These are phyloP conservation scores for Cephus runcator DNA, from an alignment of 2,888 invertebrate genomes.

Conservation along the genomic window DNA sequence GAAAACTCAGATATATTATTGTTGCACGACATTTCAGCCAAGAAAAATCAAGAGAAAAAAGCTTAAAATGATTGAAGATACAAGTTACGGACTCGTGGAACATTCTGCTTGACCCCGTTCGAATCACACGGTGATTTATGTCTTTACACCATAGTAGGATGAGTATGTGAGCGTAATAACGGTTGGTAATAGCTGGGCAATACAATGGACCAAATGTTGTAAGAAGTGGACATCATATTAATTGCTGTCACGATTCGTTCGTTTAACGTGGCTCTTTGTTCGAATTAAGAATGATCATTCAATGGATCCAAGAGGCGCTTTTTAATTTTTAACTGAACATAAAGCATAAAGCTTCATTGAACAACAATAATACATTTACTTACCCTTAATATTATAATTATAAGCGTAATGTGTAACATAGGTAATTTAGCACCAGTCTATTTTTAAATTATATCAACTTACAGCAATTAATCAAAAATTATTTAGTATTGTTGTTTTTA, in stretches of 20 bases:
- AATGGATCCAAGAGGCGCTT: neutral
- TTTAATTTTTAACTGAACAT: neutral
- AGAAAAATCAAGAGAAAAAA: slow-evolving; percentile 42
- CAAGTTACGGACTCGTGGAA: neutral
- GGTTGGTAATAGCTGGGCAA: neutral
- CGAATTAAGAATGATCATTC: neutral
- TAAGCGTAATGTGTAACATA: neutral
- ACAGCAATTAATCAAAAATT: neutral
- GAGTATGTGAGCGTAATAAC: neutral
- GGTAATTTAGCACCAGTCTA: neutral
- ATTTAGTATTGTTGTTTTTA: neutral
- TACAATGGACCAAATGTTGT: neutral
- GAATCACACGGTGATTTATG: slow-evolving; percentile 5
- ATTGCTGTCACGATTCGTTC: neutral
- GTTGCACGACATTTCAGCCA: slow-evolving; percentile 29
- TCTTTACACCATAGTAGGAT: neutral
- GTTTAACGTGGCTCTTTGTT: neutral
- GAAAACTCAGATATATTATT: too few relatives aligned
- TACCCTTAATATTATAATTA: neutral
- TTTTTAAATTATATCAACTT: neutral
- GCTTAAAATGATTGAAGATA: slow-evolving; percentile 4
- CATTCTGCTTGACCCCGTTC: slow-evolving; percentile 3
- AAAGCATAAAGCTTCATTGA: neutral
- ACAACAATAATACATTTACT: neutral
- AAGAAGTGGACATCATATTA: neutral